These are phyloP conservation scores for Sciurus vulgaris DNA, from an alignment of 2,797 vertebrate species.

Conservation along the genomic window DNA sequence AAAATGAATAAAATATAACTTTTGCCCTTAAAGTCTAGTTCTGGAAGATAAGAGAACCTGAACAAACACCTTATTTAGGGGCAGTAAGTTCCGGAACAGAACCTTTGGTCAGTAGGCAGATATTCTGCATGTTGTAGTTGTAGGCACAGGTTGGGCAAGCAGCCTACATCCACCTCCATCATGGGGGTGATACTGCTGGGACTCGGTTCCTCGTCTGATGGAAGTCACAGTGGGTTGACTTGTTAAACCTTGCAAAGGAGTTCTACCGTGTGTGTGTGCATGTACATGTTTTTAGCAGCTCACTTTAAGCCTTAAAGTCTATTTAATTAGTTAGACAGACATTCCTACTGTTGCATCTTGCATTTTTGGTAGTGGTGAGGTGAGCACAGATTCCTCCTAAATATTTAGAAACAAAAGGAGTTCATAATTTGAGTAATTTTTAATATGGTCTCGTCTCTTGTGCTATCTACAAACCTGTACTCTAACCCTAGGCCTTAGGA, in stretches of 20 bases:
- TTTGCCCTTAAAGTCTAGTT: neutral
- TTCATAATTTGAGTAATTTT: slow-evolving; percentile 14
- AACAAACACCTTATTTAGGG: neutral
- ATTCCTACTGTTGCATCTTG: neutral
- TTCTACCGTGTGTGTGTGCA: neutral
- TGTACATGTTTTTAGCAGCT: neutral
- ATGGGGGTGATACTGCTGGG: neutral
- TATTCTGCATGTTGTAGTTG: neutral
- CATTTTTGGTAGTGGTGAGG: neutral
- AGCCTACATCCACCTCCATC: neutral
- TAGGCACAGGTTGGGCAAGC: neutral
- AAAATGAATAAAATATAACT: neutral
- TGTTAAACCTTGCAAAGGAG: neutral
- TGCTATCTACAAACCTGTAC: neutral
- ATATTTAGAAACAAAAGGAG: neutral
- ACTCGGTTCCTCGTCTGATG: neutral
- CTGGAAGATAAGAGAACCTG: neutral
- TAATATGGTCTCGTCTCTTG: neutral
- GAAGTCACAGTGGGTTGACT: neutral
- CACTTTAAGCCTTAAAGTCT: neutral
- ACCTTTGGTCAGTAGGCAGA: neutral
- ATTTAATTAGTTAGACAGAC: neutral
- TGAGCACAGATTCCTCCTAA: neutral
- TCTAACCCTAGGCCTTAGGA: neutral
- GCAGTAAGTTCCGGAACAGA: neutral